Evolutionary conservation across 2,797 vertebrate species (phyloP).

Genomic region (Sus cebifrons): DNA sequence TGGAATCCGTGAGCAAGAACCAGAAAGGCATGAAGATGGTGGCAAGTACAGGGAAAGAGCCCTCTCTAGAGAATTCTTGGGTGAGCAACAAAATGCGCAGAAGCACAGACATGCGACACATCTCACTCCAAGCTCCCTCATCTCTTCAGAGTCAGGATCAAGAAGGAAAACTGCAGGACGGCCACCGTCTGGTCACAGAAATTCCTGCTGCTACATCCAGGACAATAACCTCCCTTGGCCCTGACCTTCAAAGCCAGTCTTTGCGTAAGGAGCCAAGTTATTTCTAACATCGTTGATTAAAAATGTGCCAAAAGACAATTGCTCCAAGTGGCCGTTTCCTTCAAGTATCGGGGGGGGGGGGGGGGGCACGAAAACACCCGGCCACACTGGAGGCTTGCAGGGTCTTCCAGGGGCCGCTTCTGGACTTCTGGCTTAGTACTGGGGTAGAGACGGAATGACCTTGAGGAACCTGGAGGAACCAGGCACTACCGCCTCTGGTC

Average conservation of each 20-base stretch:
- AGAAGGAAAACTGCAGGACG: neutral
- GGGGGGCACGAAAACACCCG: too few relatives aligned
- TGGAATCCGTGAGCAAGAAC: neutral
- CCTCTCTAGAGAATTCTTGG: neutral
- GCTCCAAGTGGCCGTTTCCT: neutral
- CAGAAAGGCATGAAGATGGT: rapidly evolving
- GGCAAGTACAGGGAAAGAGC: rapidly evolving
- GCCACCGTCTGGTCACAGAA: rapidly evolving
- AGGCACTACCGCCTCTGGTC: too few relatives aligned
- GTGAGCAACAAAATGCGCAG: neutral
- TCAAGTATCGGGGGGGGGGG: neutral
- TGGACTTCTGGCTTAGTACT: neutral
- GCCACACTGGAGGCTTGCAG: neutral
- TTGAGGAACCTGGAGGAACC: neutral
- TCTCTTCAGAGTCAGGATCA: neutral
- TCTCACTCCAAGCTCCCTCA: neutral
- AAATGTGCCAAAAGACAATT: neutral
- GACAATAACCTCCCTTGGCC: neutral
- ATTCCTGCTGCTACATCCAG: too few relatives aligned
- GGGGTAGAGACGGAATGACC: neutral
- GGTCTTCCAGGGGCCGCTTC: neutral
- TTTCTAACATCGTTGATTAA: neutral
- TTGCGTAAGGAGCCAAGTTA: neutral
- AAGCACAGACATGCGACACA: rapidly evolving
- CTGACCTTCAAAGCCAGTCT: neutral